Evolutionary conservation across 1,140 invertebrate species (phyloP), one percentile per base, ranked within the genome.

Genomic region (Anthonomus grandis): DNA sequence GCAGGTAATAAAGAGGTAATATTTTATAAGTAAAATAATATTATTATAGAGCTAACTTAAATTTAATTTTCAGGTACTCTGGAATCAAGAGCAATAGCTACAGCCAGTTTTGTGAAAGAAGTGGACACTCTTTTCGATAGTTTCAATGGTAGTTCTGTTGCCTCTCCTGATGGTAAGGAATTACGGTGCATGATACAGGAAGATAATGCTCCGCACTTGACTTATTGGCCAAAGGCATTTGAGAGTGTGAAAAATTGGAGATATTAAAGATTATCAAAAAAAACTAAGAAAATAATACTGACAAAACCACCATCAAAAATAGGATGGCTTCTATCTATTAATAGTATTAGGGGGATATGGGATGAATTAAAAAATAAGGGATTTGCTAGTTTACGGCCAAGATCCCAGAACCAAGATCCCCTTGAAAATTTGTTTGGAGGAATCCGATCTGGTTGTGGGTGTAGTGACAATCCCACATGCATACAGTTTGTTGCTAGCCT

Each of bases 351-450:
- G 37, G 10, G 19, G 12, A 57, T 63, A 41, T 63, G 53, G 58
- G 18, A 59, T 12, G 19, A 23, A 24, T 15, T 51, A 47, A 10
- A 18, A 21, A 23, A 6, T 6, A 13, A 36, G 22, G 13, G 19
- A 46, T 39, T 21, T 18, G 12, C 4, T 56, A 38, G 12, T 13
- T 38, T 53, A 22, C 22, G 34, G 13, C 47, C 54, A 10, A 24
- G 59, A 19, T 51, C 54, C n/a, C 36, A 58, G 10, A 48, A 53
- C 17, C n/a, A n/a, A n/a, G n/a, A n/a, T n/a, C 17, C 56, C 15
- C 27, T 62, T 9, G 60, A 63, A 57, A 56, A 63, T 51, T 53
- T 57, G 10, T 60, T 63, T 56, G 57, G 52, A 2, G 21, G 19
- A 23, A 60, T 63, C 22, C 17, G 52, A 46, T 22, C 12, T 25